phyloP scores from a whole-genome alignment of 2,113 vertebrate genomes.

The Pelusios castaneus region DNA sequence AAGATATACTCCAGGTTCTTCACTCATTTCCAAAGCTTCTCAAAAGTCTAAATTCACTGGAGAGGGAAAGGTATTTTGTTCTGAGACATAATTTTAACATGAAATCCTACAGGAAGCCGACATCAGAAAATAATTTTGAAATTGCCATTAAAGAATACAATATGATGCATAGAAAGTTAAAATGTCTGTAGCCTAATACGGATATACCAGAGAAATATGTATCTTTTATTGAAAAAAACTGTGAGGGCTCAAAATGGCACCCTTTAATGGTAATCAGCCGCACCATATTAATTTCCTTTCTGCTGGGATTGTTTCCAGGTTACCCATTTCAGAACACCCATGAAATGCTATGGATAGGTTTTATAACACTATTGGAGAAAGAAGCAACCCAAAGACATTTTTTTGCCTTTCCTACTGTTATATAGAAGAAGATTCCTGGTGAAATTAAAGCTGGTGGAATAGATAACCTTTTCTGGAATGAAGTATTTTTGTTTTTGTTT shows the following conservation, averaged over 20 bases:
- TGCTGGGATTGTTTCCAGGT: too few relatives aligned
- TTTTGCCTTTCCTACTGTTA: background rate
- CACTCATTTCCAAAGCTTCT: background rate
- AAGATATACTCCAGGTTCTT: background rate
- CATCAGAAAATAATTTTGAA: background rate
- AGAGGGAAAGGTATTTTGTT: background rate
- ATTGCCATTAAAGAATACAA: background rate
- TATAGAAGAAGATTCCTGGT: background rate
- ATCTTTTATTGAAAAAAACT: background rate
- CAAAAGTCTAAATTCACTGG: background rate
- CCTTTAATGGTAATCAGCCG: background rate
- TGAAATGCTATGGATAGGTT: too few relatives aligned
- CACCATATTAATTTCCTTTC: background rate
- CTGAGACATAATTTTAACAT: background rate
- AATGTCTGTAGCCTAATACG: background rate
- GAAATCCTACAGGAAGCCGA: fast-evolving
- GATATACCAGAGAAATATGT: background rate
- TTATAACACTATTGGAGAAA: background rate
- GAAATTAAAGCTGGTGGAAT: too few relatives aligned
- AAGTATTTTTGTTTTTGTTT: too few relatives aligned
- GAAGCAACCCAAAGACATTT: background rate
- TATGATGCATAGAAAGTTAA: background rate
- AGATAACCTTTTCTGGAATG: too few relatives aligned
- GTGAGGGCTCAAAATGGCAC: background rate
- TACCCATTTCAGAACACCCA: too few relatives aligned